Conservation (phyloP, 2,113 vertebrate genomes). For the Genyomyrus donnyi region DNA sequence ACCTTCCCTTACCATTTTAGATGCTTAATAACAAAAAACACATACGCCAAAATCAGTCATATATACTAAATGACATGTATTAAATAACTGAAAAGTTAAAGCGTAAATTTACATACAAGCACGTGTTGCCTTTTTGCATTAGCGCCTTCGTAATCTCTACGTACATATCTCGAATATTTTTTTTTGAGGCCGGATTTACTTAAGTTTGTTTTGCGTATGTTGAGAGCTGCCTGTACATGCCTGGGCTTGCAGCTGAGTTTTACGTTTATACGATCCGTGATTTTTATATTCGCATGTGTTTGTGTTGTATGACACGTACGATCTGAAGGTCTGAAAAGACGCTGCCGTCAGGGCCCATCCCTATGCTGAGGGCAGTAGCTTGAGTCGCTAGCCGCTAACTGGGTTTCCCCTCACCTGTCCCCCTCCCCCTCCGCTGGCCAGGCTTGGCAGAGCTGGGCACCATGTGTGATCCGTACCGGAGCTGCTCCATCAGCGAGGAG, state of each 20-base stretch:
- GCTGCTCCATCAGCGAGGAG: slow-evolving; percentile 96
- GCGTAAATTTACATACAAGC: background rate
- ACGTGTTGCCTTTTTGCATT: background rate
- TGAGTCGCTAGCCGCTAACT: background rate
- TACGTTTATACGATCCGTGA: background rate
- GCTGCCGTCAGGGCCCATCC: background rate
- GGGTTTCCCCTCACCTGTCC: background rate
- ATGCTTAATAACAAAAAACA: background rate
- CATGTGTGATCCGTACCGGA: slow-evolving; percentile 85
- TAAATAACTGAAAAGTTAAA: background rate
- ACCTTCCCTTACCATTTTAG: background rate
- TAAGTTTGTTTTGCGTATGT: background rate
- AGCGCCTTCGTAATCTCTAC: background rate
- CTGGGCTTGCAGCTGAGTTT: background rate
- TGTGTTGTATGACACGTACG: background rate
- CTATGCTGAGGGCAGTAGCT: background rate
- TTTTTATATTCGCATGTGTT: background rate
- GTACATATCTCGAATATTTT: background rate
- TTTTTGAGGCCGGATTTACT: background rate
- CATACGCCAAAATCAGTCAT: background rate
- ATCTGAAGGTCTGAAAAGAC: background rate
- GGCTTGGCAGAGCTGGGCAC: slow-evolving; percentile 92
- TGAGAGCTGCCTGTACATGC: background rate
- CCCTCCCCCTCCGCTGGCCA: slow-evolving; percentile 35
- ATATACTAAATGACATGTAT: background rate